Evolutionary conservation across 2,113 vertebrate genomes (phyloP), one percentile per base, ranked within the genome.

Genomic region (Proterorhinus semilunaris): DNA sequence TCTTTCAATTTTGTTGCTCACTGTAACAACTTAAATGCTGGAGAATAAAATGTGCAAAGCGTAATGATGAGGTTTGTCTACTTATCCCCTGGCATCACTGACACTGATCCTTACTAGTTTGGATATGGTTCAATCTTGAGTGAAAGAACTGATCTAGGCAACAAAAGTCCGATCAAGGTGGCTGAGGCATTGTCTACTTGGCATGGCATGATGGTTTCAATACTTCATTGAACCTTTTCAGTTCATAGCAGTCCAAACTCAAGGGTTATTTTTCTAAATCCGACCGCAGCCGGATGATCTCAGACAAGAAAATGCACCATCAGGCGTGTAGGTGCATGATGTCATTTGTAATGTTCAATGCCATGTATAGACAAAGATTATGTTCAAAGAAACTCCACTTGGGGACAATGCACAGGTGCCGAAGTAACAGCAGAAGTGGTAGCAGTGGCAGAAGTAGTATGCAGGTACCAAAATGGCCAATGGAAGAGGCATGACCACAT

Each of bases 121-220:
- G 86, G 86, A 79, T 83, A 88, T 84, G 83, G 92, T 91, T 91
- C 93, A 94, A 93, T 94, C 92, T 92, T 90, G 89, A 90, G 93
- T 93, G 92, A 91, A 92, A 93, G 92, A 92, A 93, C 91, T 92
- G 93, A 93, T 91, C 89, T 94, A 94, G 93, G 93, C 93, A 94
- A 94, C 93, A 92, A 93, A 84, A 90, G 92, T 95, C 92, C 94
- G 94, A 93, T 94, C 92, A 93, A 90, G 93, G 83, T 89, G 92
- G 91, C 90, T 92, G 91, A 91, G 83, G 91, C 86, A 93, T 92
- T 89, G 90, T 92, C 69, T 69, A 76, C 86, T 65, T 86, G 81
- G 79, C 79, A 79, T 91, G 90, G 88, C 79, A 79, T 91, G 90
- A 88, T 82, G 90, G 88, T 72, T 67, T 86, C 75, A 83, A 85